Evolutionary conservation across 2,113 vertebrate genomes (phyloP).

Genomic region (Baryphthengus martii): DNA sequence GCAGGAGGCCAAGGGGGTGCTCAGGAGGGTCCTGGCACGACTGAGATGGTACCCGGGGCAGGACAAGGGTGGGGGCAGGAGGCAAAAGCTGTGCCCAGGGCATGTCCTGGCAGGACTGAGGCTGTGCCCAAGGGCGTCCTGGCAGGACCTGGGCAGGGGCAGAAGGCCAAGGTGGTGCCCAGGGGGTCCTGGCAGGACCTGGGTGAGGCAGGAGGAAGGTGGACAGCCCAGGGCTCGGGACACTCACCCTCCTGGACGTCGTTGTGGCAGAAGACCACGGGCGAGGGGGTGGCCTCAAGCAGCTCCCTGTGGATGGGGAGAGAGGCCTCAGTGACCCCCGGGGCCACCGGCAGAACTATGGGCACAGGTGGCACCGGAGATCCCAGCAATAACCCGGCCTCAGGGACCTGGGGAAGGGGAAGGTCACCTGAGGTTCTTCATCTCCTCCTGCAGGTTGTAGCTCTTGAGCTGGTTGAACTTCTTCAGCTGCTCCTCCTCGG

Average conservation of each 20-base stretch:
- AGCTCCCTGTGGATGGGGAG: constrained; percentile 68
- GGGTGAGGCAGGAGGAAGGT: too few species aligned
- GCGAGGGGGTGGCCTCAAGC: constrained; percentile 82
- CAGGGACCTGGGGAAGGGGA: too few species aligned
- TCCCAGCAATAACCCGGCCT: too few species aligned
- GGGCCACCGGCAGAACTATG: not conserved
- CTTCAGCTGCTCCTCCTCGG: constrained; percentile 72
- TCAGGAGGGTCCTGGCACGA: too few species aligned
- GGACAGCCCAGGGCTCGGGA: too few species aligned
- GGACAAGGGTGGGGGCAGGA: not conserved
- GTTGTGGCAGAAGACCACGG: constrained; percentile 95
- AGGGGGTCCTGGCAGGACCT: too few species aligned
- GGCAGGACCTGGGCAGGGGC: not conserved
- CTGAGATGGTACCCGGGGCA: too few species aligned
- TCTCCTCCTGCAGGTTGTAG: constrained; percentile 81
- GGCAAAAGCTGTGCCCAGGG: not conserved
- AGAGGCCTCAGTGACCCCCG: not conserved
- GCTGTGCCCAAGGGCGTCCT: too few species aligned
- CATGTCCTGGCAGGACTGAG: too few species aligned
- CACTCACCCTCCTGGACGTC: constrained; percentile 91
- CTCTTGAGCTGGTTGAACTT: constrained; percentile 82
- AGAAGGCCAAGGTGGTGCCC: too few species aligned
- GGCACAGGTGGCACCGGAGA: not conserved
- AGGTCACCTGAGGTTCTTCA: constrained; percentile 82
- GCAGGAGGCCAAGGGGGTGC: too few species aligned